Percentiles rank a stretch among this genome's conserved stretches.
Evolutionary conservation across 2,113 vertebrate species (phyloP).

Genomic region (Heterotis niloticus): DNA sequence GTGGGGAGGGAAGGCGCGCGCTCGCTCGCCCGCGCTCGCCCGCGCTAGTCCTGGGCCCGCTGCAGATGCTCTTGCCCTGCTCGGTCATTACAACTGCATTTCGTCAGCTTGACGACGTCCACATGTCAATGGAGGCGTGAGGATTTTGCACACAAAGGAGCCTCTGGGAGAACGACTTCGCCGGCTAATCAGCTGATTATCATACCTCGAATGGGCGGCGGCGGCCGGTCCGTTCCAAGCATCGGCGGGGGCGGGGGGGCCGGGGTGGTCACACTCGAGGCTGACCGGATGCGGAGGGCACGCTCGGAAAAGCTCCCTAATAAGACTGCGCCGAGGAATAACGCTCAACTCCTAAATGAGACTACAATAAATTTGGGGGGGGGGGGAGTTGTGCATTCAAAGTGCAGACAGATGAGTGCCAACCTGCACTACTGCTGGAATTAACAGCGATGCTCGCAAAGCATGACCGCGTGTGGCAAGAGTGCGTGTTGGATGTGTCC

Average conservation of each 20-base stretch:
- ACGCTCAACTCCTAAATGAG: slow-evolving; percentile 52
- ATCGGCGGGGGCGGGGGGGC: slow-evolving; percentile 50
- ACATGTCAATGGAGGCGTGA: slow-evolving; percentile 99
- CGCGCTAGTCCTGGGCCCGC: slow-evolving; percentile 77
- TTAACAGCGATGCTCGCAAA: not conserved
- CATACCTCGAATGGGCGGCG: slow-evolving; percentile 92
- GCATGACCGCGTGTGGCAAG: not conserved
- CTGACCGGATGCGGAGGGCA: slow-evolving; percentile 51
- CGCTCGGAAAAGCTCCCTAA: slow-evolving; percentile 48
- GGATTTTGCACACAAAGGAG: slow-evolving; percentile 99
- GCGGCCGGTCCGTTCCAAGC: slow-evolving; percentile 70
- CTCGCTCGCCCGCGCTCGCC: slow-evolving; percentile 3
- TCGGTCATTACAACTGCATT: slow-evolving; percentile 99
- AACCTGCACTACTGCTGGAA: not conserved
- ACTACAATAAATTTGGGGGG: slow-evolving; percentile 41
- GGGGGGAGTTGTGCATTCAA: slow-evolving; percentile 15
- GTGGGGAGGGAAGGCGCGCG: slow-evolving; percentile 92
- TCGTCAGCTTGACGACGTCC: slow-evolving; percentile 99
- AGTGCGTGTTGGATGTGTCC: too few species aligned
- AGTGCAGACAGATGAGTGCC: too few species aligned
- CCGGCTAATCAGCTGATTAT: slow-evolving; percentile 99
- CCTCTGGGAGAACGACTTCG: slow-evolving; percentile 97
- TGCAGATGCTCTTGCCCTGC: slow-evolving; percentile 97
- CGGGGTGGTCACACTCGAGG: slow-evolving; percentile 52
- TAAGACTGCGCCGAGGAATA: slow-evolving; percentile 54